Percentiles rank a stretch among this genome's conserved stretches.
Evolutionary conservation across 2,113 vertebrate species (phyloP).

Genomic region (Equus przewalskii): DNA sequence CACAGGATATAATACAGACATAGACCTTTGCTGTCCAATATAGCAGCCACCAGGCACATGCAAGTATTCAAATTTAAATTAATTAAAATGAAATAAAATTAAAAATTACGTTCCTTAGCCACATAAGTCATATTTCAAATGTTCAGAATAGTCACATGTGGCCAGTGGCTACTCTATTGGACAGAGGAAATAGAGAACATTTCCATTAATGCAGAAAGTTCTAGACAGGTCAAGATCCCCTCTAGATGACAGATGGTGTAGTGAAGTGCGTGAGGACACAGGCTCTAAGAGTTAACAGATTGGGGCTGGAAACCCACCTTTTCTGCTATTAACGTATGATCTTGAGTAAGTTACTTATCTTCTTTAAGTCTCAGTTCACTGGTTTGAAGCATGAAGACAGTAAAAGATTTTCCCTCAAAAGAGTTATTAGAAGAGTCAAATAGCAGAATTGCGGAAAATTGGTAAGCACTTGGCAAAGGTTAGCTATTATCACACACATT

Average conservation of each 20-base stretch:
- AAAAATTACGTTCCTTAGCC: neutral
- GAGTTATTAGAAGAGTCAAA: neutral
- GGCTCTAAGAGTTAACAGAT: neutral
- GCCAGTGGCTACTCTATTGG: neutral
- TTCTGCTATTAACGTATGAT: neutral
- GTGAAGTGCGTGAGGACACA: neutral
- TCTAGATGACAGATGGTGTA: neutral
- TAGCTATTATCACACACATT: neutral
- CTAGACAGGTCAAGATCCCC: neutral
- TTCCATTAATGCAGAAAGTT: neutral
- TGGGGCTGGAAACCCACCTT: neutral
- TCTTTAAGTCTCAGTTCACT: neutral
- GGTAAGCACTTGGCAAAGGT: neutral
- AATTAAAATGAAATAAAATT: constrained; percentile 19
- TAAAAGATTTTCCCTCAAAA: neutral
- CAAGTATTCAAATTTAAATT: neutral
- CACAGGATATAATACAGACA: neutral
- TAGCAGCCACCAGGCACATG: neutral
- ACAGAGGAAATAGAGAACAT: neutral
- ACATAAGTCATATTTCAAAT: constrained; percentile 15
- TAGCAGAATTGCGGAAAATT: neutral
- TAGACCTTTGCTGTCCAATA: neutral
- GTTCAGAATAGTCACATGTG: neutral
- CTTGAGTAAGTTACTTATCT: neutral
- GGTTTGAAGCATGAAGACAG: neutral